Evolutionary conservation across 2,888 invertebrate species (phyloP).

Genomic region (Tricholauxania praeusta): DNA sequence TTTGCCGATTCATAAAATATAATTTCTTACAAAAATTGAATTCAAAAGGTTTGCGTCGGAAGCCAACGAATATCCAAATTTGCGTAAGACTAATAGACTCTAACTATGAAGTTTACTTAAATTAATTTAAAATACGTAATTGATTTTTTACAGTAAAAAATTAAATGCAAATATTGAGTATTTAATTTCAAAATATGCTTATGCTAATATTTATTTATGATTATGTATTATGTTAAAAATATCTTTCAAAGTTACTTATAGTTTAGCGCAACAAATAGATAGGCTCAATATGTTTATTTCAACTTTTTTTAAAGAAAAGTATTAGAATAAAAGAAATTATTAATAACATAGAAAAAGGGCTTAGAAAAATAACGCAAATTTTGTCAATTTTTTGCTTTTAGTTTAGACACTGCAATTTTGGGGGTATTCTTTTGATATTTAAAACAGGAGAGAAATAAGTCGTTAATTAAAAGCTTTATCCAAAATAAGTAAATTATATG

Average conservation of each 20-base stretch:
- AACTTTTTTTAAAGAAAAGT: too few species aligned
- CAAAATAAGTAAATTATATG: too few species aligned
- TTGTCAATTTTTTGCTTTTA: background rate
- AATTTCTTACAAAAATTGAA: too few species aligned
- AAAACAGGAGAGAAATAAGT: too few species aligned
- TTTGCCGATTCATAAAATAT: too few species aligned
- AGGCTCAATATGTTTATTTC: too few species aligned
- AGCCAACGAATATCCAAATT: background rate
- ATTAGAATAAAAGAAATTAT: background rate
- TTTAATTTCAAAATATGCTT: constrained; percentile 13
- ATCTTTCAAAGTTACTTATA: too few species aligned
- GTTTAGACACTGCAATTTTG: background rate
- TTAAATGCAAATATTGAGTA: constrained; percentile 11
- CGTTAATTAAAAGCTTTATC: too few species aligned
- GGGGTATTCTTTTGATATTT: background rate
- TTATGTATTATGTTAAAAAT: background rate
- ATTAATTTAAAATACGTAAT: background rate
- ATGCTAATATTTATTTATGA: constrained; percentile 1
- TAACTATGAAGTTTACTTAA: background rate
- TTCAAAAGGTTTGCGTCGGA: too few species aligned
- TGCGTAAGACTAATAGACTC: constrained; percentile 20
- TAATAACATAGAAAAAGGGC: background rate
- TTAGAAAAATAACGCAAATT: too few species aligned
- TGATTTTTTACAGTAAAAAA: background rate
- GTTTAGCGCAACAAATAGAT: too few species aligned